Evolutionary conservation across 1,140 invertebrate species (phyloP).

Genomic region (Liolophura sinensis): DNA sequence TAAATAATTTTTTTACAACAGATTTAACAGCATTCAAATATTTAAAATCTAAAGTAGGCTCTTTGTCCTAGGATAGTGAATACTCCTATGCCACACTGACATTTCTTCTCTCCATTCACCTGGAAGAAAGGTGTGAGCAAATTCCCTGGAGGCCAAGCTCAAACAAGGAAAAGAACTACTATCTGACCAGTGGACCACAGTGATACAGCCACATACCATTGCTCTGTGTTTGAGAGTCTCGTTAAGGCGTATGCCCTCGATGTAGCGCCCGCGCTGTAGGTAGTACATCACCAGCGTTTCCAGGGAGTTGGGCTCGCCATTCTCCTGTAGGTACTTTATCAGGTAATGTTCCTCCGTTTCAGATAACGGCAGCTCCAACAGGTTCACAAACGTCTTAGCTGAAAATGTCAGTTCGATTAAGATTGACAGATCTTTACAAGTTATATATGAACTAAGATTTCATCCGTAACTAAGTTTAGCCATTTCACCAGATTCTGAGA

Average conservation of each 20-base stretch:
- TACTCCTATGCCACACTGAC: too few species aligned
- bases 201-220: constrained; percentile 26
- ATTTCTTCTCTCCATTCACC: neutral
- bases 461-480: neutral
- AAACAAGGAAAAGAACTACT: neutral
- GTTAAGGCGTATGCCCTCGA: constrained; percentile 56
- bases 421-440: neutral
- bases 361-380: constrained; percentile 64
- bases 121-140: too few species aligned
- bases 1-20: neutral
- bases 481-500: neutral
- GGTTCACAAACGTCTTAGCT: constrained; percentile 60
- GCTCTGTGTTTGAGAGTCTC: constrained; percentile 48
- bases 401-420: constrained; percentile 9
- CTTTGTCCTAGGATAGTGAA: neutral
- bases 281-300: constrained; percentile 62
- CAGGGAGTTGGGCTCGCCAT: constrained; percentile 58
- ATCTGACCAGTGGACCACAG: neutral
- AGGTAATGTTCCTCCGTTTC: constrained; percentile 64
- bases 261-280: constrained; percentile 56
- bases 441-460: neutral
- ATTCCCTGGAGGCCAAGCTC: neutral
- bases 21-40: neutral
- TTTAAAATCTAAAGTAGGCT: neutral
- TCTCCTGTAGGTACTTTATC: constrained; percentile 61